Evolutionary conservation across 2,888 invertebrate genomes (phyloP).

Genomic region (Alviniconcha strummeri): DNA sequence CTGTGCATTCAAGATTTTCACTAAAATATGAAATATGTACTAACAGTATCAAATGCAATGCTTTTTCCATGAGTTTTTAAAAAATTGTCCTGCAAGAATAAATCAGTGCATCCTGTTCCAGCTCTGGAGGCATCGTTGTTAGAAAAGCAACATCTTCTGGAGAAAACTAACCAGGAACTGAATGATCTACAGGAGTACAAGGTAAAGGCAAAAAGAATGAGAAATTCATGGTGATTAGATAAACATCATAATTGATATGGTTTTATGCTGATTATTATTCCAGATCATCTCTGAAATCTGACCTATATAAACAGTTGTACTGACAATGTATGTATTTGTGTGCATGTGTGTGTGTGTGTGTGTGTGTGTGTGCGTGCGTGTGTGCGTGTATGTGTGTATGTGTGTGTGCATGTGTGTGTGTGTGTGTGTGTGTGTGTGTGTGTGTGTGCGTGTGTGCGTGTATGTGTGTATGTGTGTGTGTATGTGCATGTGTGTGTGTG

Average conservation of each 20-base stretch:
- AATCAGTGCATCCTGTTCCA: slow-evolving; percentile 38
- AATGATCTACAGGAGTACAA: slow-evolving; percentile 70
- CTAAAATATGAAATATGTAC: too few relatives aligned
- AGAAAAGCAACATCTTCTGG: slow-evolving; percentile 69
- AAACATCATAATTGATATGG: too few relatives aligned
- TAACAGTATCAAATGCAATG: too few relatives aligned
- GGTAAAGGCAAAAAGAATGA: slow-evolving; percentile 47
- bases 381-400: not conserved
- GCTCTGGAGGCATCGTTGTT: slow-evolving; percentile 64
- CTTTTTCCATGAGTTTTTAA: too few relatives aligned
- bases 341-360: slow-evolving; percentile 8
- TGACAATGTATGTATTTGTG: not conserved
- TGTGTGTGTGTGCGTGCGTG: not conserved
- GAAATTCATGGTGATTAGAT: too few relatives aligned
- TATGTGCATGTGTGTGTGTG: not conserved
- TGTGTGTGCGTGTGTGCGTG: too few relatives aligned
- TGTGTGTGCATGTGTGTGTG: not conserved
- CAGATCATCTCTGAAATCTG: too few relatives aligned
- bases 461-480: too few relatives aligned
- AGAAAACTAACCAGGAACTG: slow-evolving; percentile 69
- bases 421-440: too few relatives aligned
- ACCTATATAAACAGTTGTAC: not conserved
- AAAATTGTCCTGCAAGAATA: not conserved
- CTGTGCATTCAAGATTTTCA: too few relatives aligned
- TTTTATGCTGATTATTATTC: too few relatives aligned